Conservation (phyloP, 2,797 vertebrate species). For the Sebastes oblongus region DNA sequence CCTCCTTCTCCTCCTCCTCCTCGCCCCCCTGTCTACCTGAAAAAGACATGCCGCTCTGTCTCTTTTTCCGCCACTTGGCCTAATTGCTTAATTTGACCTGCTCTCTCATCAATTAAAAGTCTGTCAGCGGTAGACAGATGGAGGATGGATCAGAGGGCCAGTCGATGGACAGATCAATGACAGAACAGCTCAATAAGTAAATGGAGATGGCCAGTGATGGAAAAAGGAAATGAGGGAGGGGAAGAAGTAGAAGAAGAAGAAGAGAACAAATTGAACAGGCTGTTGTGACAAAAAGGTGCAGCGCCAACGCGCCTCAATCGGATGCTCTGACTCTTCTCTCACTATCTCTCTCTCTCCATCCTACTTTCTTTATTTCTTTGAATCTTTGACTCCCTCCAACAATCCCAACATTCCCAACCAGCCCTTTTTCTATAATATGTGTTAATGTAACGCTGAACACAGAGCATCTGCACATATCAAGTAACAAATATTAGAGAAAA, state of each 20-base stretch:
- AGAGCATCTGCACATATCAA: neutral
- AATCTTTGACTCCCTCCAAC: constrained; percentile 5
- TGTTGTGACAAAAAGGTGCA: constrained; percentile 67
- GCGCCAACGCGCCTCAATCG: constrained; percentile 30
- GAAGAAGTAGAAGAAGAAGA: constrained; percentile 59
- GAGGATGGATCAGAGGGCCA: constrained; percentile 81
- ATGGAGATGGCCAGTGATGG: constrained; percentile 79
- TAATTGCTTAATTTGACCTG: constrained; percentile 87
- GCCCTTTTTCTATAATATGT: neutral
- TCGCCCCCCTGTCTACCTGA: constrained; percentile 70
- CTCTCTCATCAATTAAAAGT: constrained; percentile 86
- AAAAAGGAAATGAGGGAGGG: constrained; percentile 74
- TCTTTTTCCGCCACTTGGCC: constrained; percentile 80
- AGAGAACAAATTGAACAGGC: constrained; percentile 75
- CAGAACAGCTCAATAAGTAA: constrained; percentile 83
- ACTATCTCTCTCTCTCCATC: neutral
- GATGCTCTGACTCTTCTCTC: constrained; percentile 16
- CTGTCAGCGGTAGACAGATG: constrained; percentile 83
- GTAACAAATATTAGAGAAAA: neutral
- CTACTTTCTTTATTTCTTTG: neutral
- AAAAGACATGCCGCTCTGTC: constrained; percentile 78
- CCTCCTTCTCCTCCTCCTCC: neutral
- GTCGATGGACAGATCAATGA: constrained; percentile 82
- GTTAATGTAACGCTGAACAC: neutral
- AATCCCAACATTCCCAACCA: neutral